Percentiles rank a stretch among this genome's conserved stretches.
Evolutionary conservation across 2,113 vertebrate genomes (phyloP).

Genomic region (Butorides virescens): DNA sequence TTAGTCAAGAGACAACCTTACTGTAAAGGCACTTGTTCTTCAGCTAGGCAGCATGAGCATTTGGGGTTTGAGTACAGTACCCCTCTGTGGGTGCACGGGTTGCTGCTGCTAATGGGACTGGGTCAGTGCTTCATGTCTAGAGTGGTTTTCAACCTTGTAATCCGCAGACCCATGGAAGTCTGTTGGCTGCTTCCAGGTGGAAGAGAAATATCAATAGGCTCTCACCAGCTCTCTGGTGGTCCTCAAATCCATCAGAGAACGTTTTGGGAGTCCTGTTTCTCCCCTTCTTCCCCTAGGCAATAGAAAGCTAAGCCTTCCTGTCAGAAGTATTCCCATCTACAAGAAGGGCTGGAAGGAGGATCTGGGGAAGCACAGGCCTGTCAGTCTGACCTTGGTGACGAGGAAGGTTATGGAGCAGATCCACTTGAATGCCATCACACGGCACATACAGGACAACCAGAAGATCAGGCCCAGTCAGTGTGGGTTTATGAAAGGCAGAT

Average conservation of each 20-base stretch:
- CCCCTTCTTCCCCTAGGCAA: not conserved
- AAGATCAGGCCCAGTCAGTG: not conserved
- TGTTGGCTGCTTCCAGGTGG: not conserved
- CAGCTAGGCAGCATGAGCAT: not conserved
- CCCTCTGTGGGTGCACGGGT: not conserved
- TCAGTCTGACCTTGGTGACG: not conserved
- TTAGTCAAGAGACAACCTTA: not conserved
- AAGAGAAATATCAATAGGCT: not conserved
- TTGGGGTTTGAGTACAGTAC: not conserved
- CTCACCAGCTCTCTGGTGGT: not conserved
- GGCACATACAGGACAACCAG: not conserved
- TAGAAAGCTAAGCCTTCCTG: not conserved
- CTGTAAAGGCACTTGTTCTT: not conserved
- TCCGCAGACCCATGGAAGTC: accelerated
- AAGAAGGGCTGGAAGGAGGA: not conserved
- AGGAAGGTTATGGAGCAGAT: not conserved
- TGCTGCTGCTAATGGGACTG: not conserved
- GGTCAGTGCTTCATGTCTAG: not conserved
- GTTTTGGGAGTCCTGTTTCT: not conserved
- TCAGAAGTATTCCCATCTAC: not conserved
- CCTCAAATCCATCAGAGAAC: not conserved
- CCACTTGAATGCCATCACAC: not conserved
- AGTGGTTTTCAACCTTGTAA: not conserved
- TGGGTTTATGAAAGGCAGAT: not conserved
- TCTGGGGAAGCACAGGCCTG: not conserved